Evolutionary conservation across 2,113 vertebrate genomes (phyloP).

Genomic region (Lophura nycthemera): DNA sequence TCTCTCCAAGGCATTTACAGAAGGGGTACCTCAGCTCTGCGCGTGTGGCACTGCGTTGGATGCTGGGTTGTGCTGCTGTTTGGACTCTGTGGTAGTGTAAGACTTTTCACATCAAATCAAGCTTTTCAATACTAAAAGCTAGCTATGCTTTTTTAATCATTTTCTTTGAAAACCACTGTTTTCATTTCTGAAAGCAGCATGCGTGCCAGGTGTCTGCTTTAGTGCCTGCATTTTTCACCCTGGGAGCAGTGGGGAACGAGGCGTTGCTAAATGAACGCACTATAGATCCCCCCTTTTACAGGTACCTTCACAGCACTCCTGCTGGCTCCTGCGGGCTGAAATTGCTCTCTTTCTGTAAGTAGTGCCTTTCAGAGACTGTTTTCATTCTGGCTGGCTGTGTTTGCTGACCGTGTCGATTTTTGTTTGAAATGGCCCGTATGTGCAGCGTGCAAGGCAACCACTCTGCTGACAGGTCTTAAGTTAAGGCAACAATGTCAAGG

Average conservation of each 20-base stretch:
- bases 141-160: background rate
- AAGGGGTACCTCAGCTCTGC: background rate
- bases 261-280: background rate
- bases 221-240: background rate
- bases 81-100: background rate
- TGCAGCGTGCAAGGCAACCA: background rate
- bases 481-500: background rate
- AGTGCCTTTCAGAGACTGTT: background rate
- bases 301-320: background rate
- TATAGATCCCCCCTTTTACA: background rate
- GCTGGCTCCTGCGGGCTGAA: background rate
- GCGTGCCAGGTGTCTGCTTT: background rate
- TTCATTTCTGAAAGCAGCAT: background rate
- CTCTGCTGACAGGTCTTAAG: background rate
- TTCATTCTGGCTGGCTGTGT: background rate
- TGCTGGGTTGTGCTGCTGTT: background rate
- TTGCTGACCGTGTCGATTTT: background rate
- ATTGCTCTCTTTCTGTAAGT: background rate
- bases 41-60: too few species aligned
- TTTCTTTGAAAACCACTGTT: background rate
- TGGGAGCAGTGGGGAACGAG: background rate
- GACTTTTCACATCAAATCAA: background rate
- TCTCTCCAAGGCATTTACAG: background rate
- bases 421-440: constrained; percentile 2
- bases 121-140: background rate